Conservation (phyloP, 2,113 vertebrate species). For the Muscicapa adusta region DNA sequence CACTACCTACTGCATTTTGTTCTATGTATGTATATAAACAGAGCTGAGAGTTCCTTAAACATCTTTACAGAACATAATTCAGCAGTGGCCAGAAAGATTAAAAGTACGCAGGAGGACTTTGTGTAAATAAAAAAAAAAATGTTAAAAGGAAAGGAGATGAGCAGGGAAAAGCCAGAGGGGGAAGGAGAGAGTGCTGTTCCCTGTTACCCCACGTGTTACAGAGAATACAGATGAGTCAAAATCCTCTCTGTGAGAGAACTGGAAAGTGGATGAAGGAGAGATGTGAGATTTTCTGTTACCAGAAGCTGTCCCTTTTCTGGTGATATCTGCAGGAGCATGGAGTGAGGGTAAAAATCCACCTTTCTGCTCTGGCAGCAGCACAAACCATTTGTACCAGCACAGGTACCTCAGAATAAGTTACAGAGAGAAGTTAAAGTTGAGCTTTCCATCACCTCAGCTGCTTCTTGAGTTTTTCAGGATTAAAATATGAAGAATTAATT, state of each 20-base stretch:
- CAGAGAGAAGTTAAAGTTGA: neutral
- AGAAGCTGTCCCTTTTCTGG: neutral
- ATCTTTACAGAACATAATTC: neutral
- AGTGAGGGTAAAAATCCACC: neutral
- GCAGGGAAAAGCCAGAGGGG: neutral
- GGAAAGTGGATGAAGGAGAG: neutral
- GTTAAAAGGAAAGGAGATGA: neutral
- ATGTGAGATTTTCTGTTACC: neutral
- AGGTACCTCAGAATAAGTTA: neutral
- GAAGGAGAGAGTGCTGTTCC: neutral
- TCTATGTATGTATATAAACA: neutral
- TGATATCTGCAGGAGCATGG: neutral
- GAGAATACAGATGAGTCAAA: neutral
- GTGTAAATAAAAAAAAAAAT: neutral
- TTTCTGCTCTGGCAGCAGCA: neutral
- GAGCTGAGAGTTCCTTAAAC: slow-evolving; percentile 2
- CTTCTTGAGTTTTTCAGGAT: neutral
- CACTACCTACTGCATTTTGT: slow-evolving; percentile 22
- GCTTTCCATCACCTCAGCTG: neutral
- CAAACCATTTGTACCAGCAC: neutral
- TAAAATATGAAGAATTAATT: neutral
- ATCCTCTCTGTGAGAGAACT: neutral
- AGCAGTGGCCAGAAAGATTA: neutral
- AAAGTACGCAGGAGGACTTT: neutral
- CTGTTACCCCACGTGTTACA: neutral